A percentile compares a stretch with the other conserved stretches of the same genome.
Conservation (phyloP, 1,140 invertebrate genomes). For the Phthorimaea operculella region DNA sequence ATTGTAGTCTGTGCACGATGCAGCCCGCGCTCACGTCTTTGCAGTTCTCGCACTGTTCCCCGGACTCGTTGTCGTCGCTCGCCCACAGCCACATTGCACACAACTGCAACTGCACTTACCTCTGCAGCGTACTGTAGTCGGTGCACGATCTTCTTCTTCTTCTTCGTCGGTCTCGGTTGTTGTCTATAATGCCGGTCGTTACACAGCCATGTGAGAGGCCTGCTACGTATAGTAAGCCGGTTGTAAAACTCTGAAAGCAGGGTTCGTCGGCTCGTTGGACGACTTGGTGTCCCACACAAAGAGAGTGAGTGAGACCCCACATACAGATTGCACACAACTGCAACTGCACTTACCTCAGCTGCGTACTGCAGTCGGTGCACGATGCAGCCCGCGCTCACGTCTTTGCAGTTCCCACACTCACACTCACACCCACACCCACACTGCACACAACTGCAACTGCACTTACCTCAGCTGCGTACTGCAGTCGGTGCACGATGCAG, state of each 20-base stretch:
- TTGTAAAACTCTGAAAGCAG: too few relatives aligned
- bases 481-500: constrained; percentile 47
- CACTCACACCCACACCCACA: constrained; percentile 63
- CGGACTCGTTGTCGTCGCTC: constrained; percentile 20
- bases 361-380: constrained; percentile 56
- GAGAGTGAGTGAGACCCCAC: constrained; percentile 51
- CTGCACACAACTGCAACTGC: constrained; percentile 48
- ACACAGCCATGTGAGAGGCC: too few relatives aligned
- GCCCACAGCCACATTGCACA: constrained; percentile 66
- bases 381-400: constrained; percentile 39
- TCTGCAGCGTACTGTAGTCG: constrained; percentile 59
- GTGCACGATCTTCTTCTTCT: constrained; percentile 44
- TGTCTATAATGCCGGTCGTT: too few relatives aligned
- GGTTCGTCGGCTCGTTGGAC: too few relatives aligned
- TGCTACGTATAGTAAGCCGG: too few relatives aligned
- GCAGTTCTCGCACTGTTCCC: constrained; percentile 33
- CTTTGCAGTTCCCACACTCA: constrained; percentile 36
- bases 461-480: constrained; percentile 59
- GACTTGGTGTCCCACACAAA: constrained; percentile 36
- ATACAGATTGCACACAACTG: constrained; percentile 65
- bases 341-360: constrained; percentile 39
- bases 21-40: constrained; percentile 38
- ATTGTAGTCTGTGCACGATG: constrained; percentile 49
- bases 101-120: constrained; percentile 40
- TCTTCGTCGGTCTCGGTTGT: too few relatives aligned